Percentiles rank a stretch among this genome's conserved stretches.
phyloP scores from a whole-genome alignment of 1,140 invertebrate species.

The Polypedilum pembai region DNA sequence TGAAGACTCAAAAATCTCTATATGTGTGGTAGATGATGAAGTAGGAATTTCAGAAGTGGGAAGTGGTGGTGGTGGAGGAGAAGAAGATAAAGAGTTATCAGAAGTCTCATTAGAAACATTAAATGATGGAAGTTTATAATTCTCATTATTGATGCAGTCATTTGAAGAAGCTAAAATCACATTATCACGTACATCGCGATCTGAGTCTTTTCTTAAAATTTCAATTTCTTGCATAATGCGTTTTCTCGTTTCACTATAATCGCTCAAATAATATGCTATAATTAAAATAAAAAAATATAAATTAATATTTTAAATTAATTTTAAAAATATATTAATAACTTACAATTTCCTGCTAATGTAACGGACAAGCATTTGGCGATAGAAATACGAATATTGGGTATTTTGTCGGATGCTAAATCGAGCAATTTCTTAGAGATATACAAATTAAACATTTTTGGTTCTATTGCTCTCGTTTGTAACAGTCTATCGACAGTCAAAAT shows the following conservation, averaged over 20 bases:
- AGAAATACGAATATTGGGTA: conserved; percentile 29
- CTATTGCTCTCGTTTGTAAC: background rate
- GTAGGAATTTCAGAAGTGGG: background rate
- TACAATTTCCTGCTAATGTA: background rate
- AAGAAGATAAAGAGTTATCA: background rate
- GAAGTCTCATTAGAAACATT: background rate
- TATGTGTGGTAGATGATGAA: background rate
- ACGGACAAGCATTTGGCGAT: conserved; percentile 22
- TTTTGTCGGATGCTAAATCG: conserved; percentile 21
- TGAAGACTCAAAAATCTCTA: background rate
- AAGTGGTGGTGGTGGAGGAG: background rate
- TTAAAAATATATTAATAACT: background rate
- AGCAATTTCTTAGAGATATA: conserved; percentile 1
- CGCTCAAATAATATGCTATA: background rate
- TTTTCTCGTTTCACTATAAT: background rate
- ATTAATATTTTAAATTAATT: background rate
- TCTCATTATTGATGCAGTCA: background rate
- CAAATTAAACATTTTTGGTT: conserved; percentile 8
- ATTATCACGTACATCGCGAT: conserved; percentile 6
- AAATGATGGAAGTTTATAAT: background rate
- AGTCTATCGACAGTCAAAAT: conserved; percentile 24
- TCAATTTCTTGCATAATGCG: background rate
- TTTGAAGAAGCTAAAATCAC: background rate
- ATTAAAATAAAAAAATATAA: background rate
- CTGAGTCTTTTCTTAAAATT: background rate